Evolutionary conservation across 2,888 invertebrate species (phyloP).

Genomic region (Caenorhabditis japonica): DNA sequence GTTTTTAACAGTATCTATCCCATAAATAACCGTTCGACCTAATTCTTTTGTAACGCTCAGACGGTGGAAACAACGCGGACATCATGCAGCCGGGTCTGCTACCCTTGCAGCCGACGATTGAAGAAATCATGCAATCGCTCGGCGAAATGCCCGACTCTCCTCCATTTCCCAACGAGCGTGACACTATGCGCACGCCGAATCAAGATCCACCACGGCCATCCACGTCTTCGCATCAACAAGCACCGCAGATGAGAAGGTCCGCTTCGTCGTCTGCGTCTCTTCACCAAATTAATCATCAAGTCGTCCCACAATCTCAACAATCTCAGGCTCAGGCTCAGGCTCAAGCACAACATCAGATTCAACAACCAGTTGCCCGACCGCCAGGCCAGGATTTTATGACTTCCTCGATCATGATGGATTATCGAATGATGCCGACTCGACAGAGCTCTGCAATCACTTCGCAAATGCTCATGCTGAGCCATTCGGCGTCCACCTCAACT

Average conservation of each 20-base stretch:
- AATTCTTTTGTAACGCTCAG: slow-evolving; percentile 3
- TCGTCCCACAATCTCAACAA: slow-evolving; percentile 1
- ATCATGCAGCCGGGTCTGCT: slow-evolving; percentile 98
- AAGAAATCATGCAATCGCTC: slow-evolving; percentile 74
- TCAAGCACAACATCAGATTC: slow-evolving; percentile 38
- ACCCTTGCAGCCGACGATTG: slow-evolving; percentile 88
- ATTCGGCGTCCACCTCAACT: slow-evolving; percentile 33
- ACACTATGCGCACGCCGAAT: slow-evolving; percentile 16
- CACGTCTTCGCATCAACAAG: slow-evolving; percentile 5
- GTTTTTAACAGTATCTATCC: too few relatives aligned
- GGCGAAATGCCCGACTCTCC: slow-evolving; percentile 45
- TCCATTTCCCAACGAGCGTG: slow-evolving; percentile 9
- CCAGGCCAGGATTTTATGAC: slow-evolving; percentile 32
- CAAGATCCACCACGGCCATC: background rate
- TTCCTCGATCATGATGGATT: slow-evolving; percentile 36
- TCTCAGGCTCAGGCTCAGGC: slow-evolving; percentile 3
- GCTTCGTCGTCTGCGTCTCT: slow-evolving; percentile 44
- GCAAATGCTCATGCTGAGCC: slow-evolving; percentile 60
- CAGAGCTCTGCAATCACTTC: slow-evolving; percentile 61
- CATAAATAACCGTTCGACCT: slow-evolving; percentile 6
- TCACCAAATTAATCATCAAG: slow-evolving; percentile 35
- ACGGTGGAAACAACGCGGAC: slow-evolving; percentile 80
- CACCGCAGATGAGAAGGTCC: slow-evolving; percentile 35
- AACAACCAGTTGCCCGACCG: slow-evolving; percentile 22
- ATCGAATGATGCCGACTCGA: slow-evolving; percentile 57